Base-by-base conservation (phyloP, 2,797 vertebrate genomes). In the Lepus townsendii region DNA sequence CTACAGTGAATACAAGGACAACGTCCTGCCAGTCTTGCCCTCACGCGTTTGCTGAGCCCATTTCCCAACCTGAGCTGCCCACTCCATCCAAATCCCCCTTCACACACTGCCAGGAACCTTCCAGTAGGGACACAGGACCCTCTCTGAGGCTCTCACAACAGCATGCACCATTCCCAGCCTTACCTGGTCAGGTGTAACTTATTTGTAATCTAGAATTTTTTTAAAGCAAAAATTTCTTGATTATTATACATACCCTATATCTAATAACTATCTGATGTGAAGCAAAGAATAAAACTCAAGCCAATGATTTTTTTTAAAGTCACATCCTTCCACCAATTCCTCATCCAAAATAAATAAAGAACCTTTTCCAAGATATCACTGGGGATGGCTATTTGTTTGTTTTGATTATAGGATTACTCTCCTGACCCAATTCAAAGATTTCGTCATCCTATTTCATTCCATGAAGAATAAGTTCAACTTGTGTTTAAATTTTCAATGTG, bases 231-330 rank as follows among this genome's bases (percentile, higher is more conserved):
- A 54, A 71, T n/a, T 92, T 89, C 26, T 85, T 78, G 19, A 13
- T 87, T 91, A 91, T 93, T 83, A 84, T 47, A n/a, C 38, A 62
- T 13, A 71, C 7, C n/a, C 6, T 26, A 24, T 84, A 60, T 2
- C 65, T 0, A 54, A 83, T 83, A 88, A 73, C 35, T 73, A 85
- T 7, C 32, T 62, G 14, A 54, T 65, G 7, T 47, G 17, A 6
- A 62, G 19, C 4, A 71, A 88, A 88, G 87, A 92, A 20, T 50
- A 83, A 93, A 95, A 91, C 19, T 89, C 42, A 91, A 79, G 65
- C 10, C 24, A 78, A 71, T 78, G 69, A 50, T 27, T 57, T 71
- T 78, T 78, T 52, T 90, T 12, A 71, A 82, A 52, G 26, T 91
- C 63, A 71, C 14, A 63, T 72, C 22, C 80, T 93, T 30, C 60